phyloP scores from a whole-genome alignment of 2,888 invertebrate genomes.

The Pyrrhia umbra region DNA sequence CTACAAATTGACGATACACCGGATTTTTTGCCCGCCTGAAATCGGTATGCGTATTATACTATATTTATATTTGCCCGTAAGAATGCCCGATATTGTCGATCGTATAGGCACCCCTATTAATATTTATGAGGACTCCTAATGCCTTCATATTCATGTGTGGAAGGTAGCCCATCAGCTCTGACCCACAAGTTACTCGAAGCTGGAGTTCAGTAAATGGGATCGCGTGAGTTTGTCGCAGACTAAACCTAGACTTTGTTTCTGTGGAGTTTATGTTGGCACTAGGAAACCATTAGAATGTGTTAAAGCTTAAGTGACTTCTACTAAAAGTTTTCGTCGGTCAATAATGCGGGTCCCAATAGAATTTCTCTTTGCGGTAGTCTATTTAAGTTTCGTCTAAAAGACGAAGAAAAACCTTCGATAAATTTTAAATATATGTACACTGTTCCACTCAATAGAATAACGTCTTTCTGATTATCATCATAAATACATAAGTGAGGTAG shows the following conservation, averaged over 20 bases:
- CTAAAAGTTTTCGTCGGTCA: background rate
- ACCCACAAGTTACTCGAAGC: background rate
- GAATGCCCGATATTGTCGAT: slow-evolving; percentile 42
- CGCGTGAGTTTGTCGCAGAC: slow-evolving; percentile 17
- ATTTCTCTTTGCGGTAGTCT: background rate
- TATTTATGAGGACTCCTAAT: slow-evolving; percentile 48
- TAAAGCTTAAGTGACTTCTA: slow-evolving; percentile 5
- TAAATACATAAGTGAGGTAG: no score
- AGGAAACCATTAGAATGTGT: slow-evolving; percentile 14
- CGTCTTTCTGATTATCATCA: no score
- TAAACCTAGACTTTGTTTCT: slow-evolving; percentile 13
- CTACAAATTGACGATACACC: slow-evolving; percentile 38
- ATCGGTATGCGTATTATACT: slow-evolving; percentile 22
- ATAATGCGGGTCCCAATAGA: background rate
- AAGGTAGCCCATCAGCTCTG: slow-evolving; percentile 11
- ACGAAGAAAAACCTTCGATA: no score
- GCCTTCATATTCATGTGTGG: slow-evolving; percentile 27
- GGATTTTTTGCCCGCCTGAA: slow-evolving; percentile 26
- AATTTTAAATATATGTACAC: no score
- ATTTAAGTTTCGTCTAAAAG: no score
- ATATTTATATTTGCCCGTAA: slow-evolving; percentile 17
- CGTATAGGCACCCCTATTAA: slow-evolving; percentile 36
- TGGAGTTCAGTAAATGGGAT: slow-evolving; percentile 2
- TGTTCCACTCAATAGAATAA: no score
- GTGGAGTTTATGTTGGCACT: slow-evolving; percentile 7